A percentile compares a stretch with the other conserved stretches of the same genome.
phyloP scores from a whole-genome alignment of 2,888 invertebrate genomes.

The Caenorhabditis angaria region DNA sequence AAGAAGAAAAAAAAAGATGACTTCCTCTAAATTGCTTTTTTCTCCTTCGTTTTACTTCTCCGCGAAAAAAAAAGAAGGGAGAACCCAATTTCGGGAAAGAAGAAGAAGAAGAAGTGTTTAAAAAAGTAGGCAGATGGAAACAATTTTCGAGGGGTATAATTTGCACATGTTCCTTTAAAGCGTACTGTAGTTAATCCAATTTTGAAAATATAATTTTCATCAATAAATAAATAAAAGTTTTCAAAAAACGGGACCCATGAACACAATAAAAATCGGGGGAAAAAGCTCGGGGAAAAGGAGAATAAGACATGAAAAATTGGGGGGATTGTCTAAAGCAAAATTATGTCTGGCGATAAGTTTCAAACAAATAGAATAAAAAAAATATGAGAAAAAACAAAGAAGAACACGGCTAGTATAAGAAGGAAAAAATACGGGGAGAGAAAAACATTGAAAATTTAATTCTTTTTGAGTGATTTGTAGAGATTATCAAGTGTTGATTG shows the following conservation, averaged over 20 bases:
- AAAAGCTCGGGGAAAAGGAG: neutral
- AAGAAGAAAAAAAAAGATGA: neutral
- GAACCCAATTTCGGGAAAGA: too few species aligned
- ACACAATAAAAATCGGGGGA: neutral
- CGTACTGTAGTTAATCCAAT: too few species aligned
- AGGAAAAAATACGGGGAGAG: neutral
- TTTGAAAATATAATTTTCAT: too few species aligned
- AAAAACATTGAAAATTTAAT: constrained; percentile 13
- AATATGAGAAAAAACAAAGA: neutral
- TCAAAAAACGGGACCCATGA: neutral
- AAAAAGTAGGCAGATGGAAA: too few species aligned
- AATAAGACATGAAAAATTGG: neutral
- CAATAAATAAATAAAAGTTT: too few species aligned
- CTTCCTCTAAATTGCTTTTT: too few species aligned
- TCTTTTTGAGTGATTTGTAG: constrained; percentile 34
- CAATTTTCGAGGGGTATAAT: too few species aligned
- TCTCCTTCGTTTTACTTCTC: too few species aligned
- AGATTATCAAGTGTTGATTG: constrained; percentile 43
- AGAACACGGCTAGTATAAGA: neutral
- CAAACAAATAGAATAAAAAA: neutral
- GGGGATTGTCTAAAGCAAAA: neutral
- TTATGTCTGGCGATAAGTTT: neutral
- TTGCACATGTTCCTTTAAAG: too few species aligned
- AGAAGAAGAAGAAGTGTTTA: too few species aligned
- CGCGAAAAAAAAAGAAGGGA: too few species aligned